Evolutionary conservation across 2,888 invertebrate species (phyloP).

Genomic region (Pachydiplax longipennis): DNA sequence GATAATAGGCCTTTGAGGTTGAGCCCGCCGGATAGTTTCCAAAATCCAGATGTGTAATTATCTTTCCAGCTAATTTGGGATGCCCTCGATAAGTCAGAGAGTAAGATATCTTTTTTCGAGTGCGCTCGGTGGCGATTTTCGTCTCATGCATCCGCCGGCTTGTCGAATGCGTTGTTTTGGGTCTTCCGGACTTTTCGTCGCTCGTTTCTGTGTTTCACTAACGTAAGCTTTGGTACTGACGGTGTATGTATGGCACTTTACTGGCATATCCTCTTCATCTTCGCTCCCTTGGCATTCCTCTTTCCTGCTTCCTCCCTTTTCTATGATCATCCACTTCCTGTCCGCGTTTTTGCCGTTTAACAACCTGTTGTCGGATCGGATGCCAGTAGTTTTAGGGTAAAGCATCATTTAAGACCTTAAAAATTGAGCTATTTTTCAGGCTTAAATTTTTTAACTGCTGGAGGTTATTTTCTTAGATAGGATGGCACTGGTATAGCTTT

Average conservation of each 20-base stretch:
- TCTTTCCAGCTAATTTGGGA: background rate
- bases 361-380: background rate
- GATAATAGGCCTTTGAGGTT: too few species aligned
- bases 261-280: background rate
- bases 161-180: background rate
- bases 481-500: too few species aligned
- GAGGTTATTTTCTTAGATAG: too few species aligned
- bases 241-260: background rate
- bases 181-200: background rate
- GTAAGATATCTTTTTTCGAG: background rate
- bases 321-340: background rate
- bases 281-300: background rate
- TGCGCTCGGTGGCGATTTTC: background rate
- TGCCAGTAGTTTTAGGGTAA: background rate
- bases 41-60: background rate
- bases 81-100: background rate
- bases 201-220: background rate
- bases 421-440: background rate
- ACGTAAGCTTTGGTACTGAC: background rate
- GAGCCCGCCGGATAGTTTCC: background rate
- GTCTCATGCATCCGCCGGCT: background rate
- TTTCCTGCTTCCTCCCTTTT: background rate
- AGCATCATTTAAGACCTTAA: background rate
- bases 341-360: background rate
- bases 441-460: too few species aligned